Evolutionary conservation across 2,113 vertebrate species (phyloP).

Genomic region (Sclerurus mexicanus): DNA sequence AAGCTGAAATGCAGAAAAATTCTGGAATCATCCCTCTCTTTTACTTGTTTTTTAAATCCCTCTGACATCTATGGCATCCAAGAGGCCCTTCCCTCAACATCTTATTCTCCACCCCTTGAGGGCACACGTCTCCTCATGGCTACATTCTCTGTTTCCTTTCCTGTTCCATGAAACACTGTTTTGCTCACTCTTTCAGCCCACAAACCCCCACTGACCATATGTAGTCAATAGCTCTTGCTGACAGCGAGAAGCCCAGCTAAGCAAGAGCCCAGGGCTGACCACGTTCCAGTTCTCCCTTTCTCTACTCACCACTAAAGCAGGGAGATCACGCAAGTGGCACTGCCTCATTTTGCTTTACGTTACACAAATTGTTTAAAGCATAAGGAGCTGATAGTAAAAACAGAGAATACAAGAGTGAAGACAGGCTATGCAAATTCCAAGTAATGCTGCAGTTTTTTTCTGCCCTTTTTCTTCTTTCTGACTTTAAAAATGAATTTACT

Average conservation of each 20-base stretch:
- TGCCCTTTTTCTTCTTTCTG: neutral
- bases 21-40: neutral
- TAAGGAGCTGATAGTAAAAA: neutral
- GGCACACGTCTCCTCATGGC: neutral
- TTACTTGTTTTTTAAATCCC: neutral
- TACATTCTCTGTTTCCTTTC: neutral
- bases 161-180: neutral
- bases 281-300: neutral
- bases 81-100: neutral
- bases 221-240: neutral
- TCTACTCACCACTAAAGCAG: neutral
- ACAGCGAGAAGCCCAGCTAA: neutral
- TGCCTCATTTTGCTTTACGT: neutral
- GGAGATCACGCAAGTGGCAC: neutral
- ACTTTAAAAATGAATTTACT: neutral
- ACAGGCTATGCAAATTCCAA: neutral
- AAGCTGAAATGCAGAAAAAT: neutral
- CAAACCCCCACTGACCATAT: fast-evolving
- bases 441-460: neutral
- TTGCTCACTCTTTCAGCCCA: neutral
- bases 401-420: neutral
- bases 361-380: neutral
- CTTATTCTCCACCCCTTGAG: neutral
- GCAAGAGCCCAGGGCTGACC: neutral
- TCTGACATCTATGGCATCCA: neutral